Percentiles rank a stretch among this genome's conserved stretches.
Evolutionary conservation across 1,140 invertebrate species (phyloP).

Genomic region (Alviniconcha marisindica): DNA sequence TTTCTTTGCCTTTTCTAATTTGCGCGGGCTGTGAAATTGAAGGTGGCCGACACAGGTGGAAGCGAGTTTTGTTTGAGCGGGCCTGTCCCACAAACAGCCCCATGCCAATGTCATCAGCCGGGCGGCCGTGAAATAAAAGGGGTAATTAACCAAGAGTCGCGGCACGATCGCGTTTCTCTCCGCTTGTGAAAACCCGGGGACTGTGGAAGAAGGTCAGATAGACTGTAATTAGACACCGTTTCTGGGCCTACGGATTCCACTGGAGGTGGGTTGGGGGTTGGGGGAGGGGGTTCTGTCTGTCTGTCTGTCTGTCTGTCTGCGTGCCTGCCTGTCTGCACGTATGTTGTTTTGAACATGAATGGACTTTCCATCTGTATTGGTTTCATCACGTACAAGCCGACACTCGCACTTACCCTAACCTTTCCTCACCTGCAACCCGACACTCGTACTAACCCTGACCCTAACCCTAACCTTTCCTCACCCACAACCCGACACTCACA

Average conservation of each 20-base stretch:
- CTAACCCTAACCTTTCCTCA: too few species aligned
- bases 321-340: background rate
- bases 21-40: background rate
- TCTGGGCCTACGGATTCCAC: background rate
- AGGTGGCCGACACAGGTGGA: background rate
- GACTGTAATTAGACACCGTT: background rate
- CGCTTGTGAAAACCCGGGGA: background rate
- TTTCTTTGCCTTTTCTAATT: background rate
- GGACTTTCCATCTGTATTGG: too few species aligned
- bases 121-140: background rate
- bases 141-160: background rate
- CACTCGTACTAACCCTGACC: too few species aligned
- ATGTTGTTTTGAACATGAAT: too few species aligned
- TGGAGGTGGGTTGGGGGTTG: too few species aligned
- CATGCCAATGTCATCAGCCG: background rate
- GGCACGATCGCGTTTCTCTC: background rate
- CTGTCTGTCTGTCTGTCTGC: background rate
- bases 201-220: background rate
- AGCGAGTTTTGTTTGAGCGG: background rate
- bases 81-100: background rate
- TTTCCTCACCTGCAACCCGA: too few species aligned
- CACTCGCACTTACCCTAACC: too few species aligned
- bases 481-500: too few species aligned
- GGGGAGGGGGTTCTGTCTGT: conserved; percentile 8
- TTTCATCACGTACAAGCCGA: too few species aligned